phyloP scores from a whole-genome alignment of 2,888 invertebrate genomes.

The Octonoba sinensis region DNA sequence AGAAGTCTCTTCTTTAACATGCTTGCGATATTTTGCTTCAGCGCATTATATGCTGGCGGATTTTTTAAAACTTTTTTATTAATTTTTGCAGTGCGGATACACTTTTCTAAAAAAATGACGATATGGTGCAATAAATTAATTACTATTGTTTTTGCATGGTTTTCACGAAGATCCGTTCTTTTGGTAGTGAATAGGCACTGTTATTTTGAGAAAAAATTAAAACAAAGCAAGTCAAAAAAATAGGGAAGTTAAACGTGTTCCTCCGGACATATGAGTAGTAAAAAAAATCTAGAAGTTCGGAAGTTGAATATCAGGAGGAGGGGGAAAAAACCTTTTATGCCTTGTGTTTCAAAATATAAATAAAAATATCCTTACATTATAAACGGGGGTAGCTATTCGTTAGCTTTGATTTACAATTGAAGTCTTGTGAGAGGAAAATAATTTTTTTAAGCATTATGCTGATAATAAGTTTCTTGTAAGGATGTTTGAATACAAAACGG shows the following conservation, averaged over 20 bases:
- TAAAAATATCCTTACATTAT: constrained; percentile 14
- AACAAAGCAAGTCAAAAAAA: constrained; percentile 17
- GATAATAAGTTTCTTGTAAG: constrained; percentile 29
- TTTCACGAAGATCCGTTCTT: not conserved
- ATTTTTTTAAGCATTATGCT: constrained; percentile 9
- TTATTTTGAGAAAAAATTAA: constrained; percentile 17
- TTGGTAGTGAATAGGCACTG: not conserved
- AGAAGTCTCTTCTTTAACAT: too few species aligned
- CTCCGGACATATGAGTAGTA: constrained; percentile 26
- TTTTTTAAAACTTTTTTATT: too few species aligned
- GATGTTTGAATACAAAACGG: constrained; percentile 19
- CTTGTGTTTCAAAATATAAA: not conserved
- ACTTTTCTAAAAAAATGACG: not conserved
- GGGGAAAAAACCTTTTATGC: constrained; percentile 15
- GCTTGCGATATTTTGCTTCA: too few species aligned
- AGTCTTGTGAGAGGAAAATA: constrained; percentile 12
- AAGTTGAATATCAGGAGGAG: constrained; percentile 22
- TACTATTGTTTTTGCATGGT: constrained; percentile 38
- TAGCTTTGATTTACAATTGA: constrained; percentile 14
- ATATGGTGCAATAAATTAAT: constrained; percentile 29
- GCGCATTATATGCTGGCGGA: too few species aligned
- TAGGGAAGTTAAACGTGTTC: constrained; percentile 27
- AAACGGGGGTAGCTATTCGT: constrained; percentile 38
- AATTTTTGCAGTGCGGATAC: not conserved
- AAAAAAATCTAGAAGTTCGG: constrained; percentile 21